A percentile compares a stretch with the other conserved stretches of the same genome.
Conservation (phyloP, 1,140 invertebrate genomes). For the Lepidostoma basale region DNA sequence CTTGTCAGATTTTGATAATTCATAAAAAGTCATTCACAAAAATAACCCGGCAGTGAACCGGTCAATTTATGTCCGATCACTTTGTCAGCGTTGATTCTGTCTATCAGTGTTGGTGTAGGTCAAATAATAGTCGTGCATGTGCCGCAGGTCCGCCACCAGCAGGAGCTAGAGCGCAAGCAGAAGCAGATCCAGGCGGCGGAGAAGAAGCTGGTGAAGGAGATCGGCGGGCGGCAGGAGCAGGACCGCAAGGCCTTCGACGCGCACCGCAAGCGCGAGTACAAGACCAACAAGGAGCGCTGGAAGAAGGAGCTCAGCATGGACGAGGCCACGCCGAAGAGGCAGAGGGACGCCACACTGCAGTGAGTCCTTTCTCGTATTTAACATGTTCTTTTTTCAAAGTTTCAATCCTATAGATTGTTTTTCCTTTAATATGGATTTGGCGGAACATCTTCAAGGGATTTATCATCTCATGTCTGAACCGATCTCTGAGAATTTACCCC, state of each 20-base stretch:
- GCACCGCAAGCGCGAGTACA: slow-evolving; percentile 97
- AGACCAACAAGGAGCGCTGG: slow-evolving; percentile 95
- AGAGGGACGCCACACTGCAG: slow-evolving; percentile 88
- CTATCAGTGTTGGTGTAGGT: too few relatives aligned
- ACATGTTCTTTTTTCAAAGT: background rate
- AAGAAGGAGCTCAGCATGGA: slow-evolving; percentile 92
- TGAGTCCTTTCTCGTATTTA: slow-evolving; percentile 53
- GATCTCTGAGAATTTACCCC: too few relatives aligned
- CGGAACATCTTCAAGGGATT: background rate
- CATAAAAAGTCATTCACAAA: too few relatives aligned
- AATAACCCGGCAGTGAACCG: too few relatives aligned
- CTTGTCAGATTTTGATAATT: too few relatives aligned
- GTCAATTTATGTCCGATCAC: too few relatives aligned
- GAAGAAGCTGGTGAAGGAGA: slow-evolving; percentile 94
- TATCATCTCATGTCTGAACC: background rate
- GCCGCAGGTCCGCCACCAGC: slow-evolving; percentile 70
- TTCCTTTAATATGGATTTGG: too few relatives aligned
- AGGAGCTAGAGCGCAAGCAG: slow-evolving; percentile 87
- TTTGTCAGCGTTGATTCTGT: too few relatives aligned
- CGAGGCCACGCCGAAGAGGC: slow-evolving; percentile 89
- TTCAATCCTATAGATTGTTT: background rate
- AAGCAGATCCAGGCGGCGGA: slow-evolving; percentile 89
- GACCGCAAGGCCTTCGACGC: slow-evolving; percentile 85
- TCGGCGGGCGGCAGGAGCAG: slow-evolving; percentile 84
- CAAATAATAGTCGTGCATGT: too few relatives aligned